Percentiles rank a stretch among this genome's conserved stretches.
These are phyloP conservation scores for Cryptomyrus ogoouensis DNA, from an alignment of 2,113 vertebrate genomes.

Conservation along the genomic window DNA sequence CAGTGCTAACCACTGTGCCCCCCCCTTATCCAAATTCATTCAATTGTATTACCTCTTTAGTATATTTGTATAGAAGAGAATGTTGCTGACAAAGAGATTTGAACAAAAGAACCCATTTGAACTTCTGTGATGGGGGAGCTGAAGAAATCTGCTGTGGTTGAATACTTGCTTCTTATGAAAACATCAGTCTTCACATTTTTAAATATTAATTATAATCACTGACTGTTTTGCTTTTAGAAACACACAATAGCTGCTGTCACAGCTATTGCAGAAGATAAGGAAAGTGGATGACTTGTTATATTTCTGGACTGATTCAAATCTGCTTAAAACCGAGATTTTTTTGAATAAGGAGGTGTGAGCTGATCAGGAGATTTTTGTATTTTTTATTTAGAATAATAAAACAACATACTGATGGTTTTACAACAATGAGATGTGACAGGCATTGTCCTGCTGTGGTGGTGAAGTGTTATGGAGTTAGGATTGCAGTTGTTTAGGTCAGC, in stretches of 20 bases:
- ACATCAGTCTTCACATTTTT: neutral
- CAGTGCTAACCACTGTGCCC: no score
- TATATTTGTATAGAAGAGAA: neutral
- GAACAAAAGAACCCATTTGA: conserved; percentile 1
- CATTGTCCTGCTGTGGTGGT: neutral
- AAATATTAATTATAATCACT: neutral
- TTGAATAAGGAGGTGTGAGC: neutral
- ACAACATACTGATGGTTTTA: neutral
- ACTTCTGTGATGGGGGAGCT: neutral
- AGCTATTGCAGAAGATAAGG: neutral
- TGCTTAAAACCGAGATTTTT: neutral
- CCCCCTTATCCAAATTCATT: neutral
- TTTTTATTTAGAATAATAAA: neutral
- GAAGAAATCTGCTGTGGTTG: neutral
- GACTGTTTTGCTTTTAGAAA: neutral
- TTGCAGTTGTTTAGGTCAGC: neutral
- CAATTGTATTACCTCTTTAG: neutral
- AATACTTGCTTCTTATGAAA: neutral
- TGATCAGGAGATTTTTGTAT: neutral
- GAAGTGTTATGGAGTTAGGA: neutral
- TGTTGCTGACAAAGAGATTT: neutral
- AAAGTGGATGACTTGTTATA: neutral
- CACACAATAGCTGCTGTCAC: neutral
- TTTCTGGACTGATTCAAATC: conserved; percentile 20
- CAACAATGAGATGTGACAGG: neutral